Conservation (phyloP, 2,888 invertebrate genomes). For the Archaeoteleia sp. region DNA sequence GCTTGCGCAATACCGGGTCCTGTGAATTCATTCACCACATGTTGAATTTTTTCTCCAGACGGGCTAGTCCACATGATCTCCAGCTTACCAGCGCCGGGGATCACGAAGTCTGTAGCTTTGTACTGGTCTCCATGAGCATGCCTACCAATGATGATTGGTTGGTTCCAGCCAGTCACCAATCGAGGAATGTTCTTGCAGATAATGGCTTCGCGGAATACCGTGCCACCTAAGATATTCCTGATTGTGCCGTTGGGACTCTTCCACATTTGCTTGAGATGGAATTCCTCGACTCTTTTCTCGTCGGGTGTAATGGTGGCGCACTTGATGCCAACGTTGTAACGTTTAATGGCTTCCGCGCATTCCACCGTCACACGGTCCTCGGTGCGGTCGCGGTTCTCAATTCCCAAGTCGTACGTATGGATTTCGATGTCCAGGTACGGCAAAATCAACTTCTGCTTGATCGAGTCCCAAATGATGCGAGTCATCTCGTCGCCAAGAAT, state of each 20-base stretch:
- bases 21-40: slow-evolving; percentile 89
- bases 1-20: slow-evolving; percentile 94
- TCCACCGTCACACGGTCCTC: slow-evolving; percentile 97
- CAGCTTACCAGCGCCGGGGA: slow-evolving; percentile 92
- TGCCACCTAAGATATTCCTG: slow-evolving; percentile 90
- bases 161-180: slow-evolving; percentile 94
- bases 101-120: slow-evolving; percentile 97
- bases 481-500: slow-evolving; percentile 98
- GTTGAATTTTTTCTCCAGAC: slow-evolving; percentile 80
- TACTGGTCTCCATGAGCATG: slow-evolving; percentile 99
- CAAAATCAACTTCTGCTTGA: slow-evolving; percentile 96
- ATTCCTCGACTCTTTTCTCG: slow-evolving; percentile 95
- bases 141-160: slow-evolving; percentile 98
- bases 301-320: slow-evolving; percentile 99
- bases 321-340: slow-evolving; percentile 98
- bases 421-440: slow-evolving; percentile 97
- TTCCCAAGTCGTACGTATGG: slow-evolving; percentile 95
- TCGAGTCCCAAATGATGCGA: slow-evolving; percentile 98
- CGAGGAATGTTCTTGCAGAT: slow-evolving; percentile 96
- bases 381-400: slow-evolving; percentile 95
- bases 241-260: slow-evolving; percentile 93
- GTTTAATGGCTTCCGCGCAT: slow-evolving; percentile 96
- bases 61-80: slow-evolving; percentile 88
- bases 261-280: slow-evolving; percentile 92
- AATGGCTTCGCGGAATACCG: slow-evolving; percentile 90